Evolutionary conservation across 1,140 invertebrate genomes (phyloP).

Genomic region (Protaetia brevitarsis): DNA sequence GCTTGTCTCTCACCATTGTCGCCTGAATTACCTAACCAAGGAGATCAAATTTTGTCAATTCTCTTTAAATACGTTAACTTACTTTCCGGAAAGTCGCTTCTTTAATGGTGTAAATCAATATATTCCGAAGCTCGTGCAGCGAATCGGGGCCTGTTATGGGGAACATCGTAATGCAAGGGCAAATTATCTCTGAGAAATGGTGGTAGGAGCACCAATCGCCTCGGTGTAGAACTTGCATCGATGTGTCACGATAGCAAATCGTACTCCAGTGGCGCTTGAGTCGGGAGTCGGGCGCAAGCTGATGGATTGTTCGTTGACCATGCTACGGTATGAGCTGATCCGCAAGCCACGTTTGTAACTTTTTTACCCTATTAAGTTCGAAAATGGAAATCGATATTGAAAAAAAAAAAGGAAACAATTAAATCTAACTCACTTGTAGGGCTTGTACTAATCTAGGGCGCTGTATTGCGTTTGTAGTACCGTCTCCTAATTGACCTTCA

Average conservation of each 20-base stretch:
- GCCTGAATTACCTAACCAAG: constrained; percentile 71
- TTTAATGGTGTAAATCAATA: constrained; percentile 85
- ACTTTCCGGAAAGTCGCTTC: constrained; percentile 80
- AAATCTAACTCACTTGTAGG: constrained; percentile 59
- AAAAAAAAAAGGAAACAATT: background rate
- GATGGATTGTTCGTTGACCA: constrained; percentile 82
- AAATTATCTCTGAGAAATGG: constrained; percentile 92
- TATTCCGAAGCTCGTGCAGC: constrained; percentile 76
- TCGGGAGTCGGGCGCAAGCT: constrained; percentile 67
- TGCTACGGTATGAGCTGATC: constrained; percentile 91
- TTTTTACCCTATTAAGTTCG: constrained; percentile 80
- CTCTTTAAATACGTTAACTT: constrained; percentile 48
- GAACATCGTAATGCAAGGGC: constrained; percentile 86
- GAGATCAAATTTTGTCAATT: constrained; percentile 37
- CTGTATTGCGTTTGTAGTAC: constrained; percentile 89
- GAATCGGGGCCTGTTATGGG: constrained; percentile 69
- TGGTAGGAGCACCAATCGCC: constrained; percentile 77
- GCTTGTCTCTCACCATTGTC: constrained; percentile 91
- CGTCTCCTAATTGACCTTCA: constrained; percentile 92
- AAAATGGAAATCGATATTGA: too few relatives aligned
- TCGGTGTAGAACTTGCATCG: constrained; percentile 75
- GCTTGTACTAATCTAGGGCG: constrained; percentile 82
- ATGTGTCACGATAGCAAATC: constrained; percentile 78
- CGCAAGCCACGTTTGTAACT: constrained; percentile 91
- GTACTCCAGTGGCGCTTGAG: constrained; percentile 82